A percentile compares a stretch with the other conserved stretches of the same genome.
These are phyloP conservation scores for Pteropus alecto DNA, from an alignment of 2,113 vertebrate species.

Conservation along the genomic window DNA sequence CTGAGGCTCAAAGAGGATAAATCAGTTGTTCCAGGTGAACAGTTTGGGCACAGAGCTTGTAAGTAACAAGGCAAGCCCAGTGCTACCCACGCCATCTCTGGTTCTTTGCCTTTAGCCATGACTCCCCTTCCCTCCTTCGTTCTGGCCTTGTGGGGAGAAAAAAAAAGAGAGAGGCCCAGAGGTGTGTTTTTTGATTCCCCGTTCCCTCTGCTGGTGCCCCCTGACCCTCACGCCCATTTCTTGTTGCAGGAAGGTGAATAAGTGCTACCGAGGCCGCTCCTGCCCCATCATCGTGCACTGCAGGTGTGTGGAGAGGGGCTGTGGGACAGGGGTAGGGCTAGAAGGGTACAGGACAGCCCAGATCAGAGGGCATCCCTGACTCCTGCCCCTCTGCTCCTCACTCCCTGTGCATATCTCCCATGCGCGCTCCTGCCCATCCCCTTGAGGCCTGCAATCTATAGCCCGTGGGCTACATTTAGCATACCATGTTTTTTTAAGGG, in stretches of 20 bases:
- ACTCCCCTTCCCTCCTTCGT: background rate
- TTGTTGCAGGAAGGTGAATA: conserved; percentile 97
- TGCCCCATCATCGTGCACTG: conserved; percentile 98
- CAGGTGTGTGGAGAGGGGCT: conserved; percentile 85
- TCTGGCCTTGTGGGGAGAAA: background rate
- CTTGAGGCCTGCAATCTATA: background rate
- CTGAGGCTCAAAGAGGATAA: background rate
- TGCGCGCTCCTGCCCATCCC: background rate
- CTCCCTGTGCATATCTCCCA: background rate
- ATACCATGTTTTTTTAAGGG: background rate
- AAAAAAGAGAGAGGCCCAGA: background rate
- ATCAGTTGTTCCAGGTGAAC: background rate
- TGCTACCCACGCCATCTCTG: background rate
- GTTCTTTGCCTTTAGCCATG: background rate
- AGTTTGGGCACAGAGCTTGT: background rate
- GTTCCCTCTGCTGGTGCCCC: background rate
- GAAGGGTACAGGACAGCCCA: background rate
- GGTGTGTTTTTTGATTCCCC: fast-evolving
- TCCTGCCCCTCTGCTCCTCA: background rate
- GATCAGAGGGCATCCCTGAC: background rate
- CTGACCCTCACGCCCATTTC: conserved; percentile 3
- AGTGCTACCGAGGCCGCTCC: conserved; percentile 97
- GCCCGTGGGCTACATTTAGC: background rate
- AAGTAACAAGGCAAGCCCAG: background rate
- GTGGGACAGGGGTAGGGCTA: fast-evolving